Percentiles rank a stretch among this genome's conserved stretches.
These are phyloP conservation scores for Onychomys torridus DNA, from an alignment of 2,797 vertebrate genomes.

Conservation along the genomic window DNA sequence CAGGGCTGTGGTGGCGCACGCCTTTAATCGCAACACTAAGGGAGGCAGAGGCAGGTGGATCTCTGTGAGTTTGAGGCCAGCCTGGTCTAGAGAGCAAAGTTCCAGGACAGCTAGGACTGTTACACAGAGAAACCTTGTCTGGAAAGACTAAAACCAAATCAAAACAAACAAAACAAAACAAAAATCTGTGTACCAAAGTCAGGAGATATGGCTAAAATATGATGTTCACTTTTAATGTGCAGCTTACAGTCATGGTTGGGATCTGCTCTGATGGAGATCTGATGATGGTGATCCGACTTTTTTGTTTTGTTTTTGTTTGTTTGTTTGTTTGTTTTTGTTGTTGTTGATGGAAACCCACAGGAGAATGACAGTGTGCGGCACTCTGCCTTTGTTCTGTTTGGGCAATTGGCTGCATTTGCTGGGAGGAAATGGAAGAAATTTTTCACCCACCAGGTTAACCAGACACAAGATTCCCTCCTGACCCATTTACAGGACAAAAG, in stretches of 20 bases:
- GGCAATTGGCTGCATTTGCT: constrained; percentile 76
- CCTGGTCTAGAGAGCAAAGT: not conserved
- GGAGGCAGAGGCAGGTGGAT: not conserved
- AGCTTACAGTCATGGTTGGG: rapidly evolving
- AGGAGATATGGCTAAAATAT: not conserved
- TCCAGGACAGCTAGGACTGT: not conserved
- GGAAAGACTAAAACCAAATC: not conserved
- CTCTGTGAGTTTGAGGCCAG: not conserved
- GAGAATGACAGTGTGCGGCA: constrained; percentile 76
- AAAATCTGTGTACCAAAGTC: not conserved
- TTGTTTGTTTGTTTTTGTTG: not conserved
- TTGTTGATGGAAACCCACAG: constrained; percentile 20
- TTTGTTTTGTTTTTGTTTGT: not conserved
- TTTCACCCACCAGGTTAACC: constrained; percentile 77
- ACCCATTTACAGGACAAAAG: constrained; percentile 77
- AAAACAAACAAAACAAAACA: not conserved
- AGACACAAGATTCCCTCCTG: constrained; percentile 70
- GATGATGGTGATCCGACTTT: not conserved
- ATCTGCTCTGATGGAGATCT: not conserved
- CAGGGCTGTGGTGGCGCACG: not conserved
- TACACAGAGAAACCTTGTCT: not conserved
- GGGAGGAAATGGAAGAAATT: constrained; percentile 81
- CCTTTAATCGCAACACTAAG: not conserved
- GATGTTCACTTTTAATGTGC: rapidly evolving
- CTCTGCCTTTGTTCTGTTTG: constrained; percentile 78